Evolutionary conservation across 2,113 vertebrate species (phyloP).

Genomic region (Tretioscincus oriximinensis): DNA sequence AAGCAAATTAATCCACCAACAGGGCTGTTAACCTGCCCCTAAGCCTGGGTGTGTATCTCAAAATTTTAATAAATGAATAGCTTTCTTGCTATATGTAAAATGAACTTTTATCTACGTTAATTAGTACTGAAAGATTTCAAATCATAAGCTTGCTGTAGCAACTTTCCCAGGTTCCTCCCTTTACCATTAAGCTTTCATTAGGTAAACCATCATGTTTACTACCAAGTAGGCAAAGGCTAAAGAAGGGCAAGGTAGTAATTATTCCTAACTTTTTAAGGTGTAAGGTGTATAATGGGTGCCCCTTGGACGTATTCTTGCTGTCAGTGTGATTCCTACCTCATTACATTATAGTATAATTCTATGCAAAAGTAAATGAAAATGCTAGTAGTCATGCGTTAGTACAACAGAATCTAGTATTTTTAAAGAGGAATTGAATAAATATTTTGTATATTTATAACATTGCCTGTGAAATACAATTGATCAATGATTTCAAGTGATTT

Average conservation of each 20-base stretch:
- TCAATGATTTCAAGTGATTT: neutral
- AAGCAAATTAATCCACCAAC: slow-evolving; percentile 14
- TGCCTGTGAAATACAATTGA: neutral
- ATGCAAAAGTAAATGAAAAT: slow-evolving; percentile 10
- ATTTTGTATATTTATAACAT: slow-evolving; percentile 5
- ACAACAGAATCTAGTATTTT: slow-evolving; percentile 12
- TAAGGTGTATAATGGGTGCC: slow-evolving; percentile 33
- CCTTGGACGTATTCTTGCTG: slow-evolving; percentile 54
- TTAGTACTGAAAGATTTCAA: slow-evolving; percentile 57
- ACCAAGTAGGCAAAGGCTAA: slow-evolving; percentile 4
- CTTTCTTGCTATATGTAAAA: slow-evolving; percentile 26
- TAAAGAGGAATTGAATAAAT: neutral
- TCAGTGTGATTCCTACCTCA: slow-evolving; percentile 45
- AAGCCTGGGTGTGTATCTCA: slow-evolving; percentile 38
- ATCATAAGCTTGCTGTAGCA: slow-evolving; percentile 42
- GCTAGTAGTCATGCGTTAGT: slow-evolving; percentile 9
- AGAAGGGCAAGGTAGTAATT: slow-evolving; percentile 20
- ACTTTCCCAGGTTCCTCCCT: slow-evolving; percentile 46
- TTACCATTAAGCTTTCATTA: slow-evolving; percentile 40
- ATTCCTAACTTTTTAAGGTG: slow-evolving; percentile 15
- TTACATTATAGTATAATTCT: slow-evolving; percentile 35
- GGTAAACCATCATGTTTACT: slow-evolving; percentile 57
- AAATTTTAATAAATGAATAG: slow-evolving; percentile 50
- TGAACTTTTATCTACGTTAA: slow-evolving; percentile 23
- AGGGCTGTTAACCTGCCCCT: slow-evolving; percentile 20